phyloP scores from a whole-genome alignment of 2,797 vertebrate species.

The Eptatretus atami region DNA sequence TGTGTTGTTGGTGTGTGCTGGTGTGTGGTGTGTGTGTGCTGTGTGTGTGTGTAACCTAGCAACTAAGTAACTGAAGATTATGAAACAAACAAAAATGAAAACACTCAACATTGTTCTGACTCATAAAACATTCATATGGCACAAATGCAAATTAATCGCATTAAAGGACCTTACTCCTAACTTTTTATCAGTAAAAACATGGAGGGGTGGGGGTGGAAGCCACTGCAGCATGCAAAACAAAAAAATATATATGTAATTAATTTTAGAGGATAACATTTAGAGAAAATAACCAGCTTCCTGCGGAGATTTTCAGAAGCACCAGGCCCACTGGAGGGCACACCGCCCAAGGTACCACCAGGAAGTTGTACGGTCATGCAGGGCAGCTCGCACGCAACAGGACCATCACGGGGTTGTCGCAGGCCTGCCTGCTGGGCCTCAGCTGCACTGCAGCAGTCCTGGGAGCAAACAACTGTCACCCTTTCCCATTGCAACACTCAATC shows the following conservation, averaged over 20 bases:
- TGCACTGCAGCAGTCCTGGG: constrained; percentile 67
- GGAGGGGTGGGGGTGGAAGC: too few relatives aligned
- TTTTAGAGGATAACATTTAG: constrained; percentile 9
- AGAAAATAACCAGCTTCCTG: constrained; percentile 40
- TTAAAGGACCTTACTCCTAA: too few relatives aligned
- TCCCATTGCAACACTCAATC: not conserved
- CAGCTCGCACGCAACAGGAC: constrained; percentile 85
- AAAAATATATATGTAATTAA: not conserved
- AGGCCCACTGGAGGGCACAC: constrained; percentile 82
- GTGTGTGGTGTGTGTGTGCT: too few relatives aligned
- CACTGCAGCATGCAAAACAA: too few relatives aligned
- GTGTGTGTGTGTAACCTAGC: too few relatives aligned
- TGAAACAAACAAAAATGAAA: too few relatives aligned
- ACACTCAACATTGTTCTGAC: too few relatives aligned
- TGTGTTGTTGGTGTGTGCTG: too few relatives aligned
- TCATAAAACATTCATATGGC: too few relatives aligned
- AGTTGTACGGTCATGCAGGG: constrained; percentile 88
- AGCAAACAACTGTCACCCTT: constrained; percentile 4
- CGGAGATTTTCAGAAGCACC: constrained; percentile 71
- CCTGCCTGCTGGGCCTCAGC: constrained; percentile 86
- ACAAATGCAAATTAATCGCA: too few relatives aligned
- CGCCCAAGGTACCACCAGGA: constrained; percentile 72
- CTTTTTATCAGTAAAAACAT: too few relatives aligned
- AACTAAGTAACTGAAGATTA: too few relatives aligned
- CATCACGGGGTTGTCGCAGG: constrained; percentile 60